These are phyloP conservation scores for Micrastur ruficollis DNA, from an alignment of 2,797 vertebrate genomes.

Conservation along the genomic window DNA sequence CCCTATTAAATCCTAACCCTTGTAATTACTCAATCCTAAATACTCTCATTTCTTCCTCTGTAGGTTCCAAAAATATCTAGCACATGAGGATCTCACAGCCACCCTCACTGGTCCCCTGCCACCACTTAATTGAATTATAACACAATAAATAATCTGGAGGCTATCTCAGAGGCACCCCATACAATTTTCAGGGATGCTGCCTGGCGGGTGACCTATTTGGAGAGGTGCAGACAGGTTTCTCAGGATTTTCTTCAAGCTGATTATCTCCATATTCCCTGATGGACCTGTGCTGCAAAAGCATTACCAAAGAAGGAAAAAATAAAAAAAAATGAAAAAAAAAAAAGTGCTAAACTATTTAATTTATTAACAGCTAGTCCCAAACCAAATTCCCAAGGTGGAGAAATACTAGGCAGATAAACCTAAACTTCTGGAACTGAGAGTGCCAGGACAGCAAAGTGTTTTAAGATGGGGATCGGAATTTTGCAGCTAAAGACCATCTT, in stretches of 20 bases:
- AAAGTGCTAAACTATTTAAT: not conserved
- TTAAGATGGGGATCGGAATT: not conserved
- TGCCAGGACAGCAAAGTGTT: not conserved
- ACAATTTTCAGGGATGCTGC: conserved; percentile 35
- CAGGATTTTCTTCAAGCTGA: conserved; percentile 19
- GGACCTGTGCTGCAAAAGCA: not conserved
- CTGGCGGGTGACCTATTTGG: conserved; percentile 38
- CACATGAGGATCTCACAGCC: not conserved
- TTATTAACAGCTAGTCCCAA: not conserved
- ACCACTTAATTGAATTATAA: conserved; percentile 55
- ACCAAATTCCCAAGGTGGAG: not conserved
- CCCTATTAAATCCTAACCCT: not conserved
- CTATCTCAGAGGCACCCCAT: conserved; percentile 13
- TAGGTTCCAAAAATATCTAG: conserved; percentile 15
- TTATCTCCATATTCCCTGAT: conserved; percentile 24
- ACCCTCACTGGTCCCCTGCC: conserved; percentile 16
- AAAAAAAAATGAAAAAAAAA: not conserved
- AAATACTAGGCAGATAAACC: not conserved
- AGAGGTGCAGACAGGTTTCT: conserved; percentile 28
- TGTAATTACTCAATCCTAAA: conserved; percentile 46
- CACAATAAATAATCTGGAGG: conserved; percentile 50
- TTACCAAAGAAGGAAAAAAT: not conserved
- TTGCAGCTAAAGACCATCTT: not conserved
- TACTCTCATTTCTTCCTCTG: conserved; percentile 23
- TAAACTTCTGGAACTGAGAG: not conserved